Evolutionary conservation across 2,113 vertebrate species (phyloP), one percentile per base, ranked within the genome.

Genomic region (Leptobrachium leishanense): DNA sequence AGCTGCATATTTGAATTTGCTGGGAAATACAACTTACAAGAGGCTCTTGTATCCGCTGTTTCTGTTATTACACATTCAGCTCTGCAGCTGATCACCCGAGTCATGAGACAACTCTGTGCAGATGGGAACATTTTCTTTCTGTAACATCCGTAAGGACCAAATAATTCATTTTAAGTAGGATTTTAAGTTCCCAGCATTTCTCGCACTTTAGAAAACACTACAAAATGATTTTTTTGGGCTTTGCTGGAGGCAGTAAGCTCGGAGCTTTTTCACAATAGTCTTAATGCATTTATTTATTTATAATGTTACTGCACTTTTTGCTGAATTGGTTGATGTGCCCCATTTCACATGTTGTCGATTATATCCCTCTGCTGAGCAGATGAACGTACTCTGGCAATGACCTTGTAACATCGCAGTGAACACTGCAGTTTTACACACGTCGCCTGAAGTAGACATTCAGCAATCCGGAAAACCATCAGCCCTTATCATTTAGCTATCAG

Each of bases 271-370:
- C 15, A 64, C 62, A 43, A 69, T 69, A 2, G 13, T 43, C 42
- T 69, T 69, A 69, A 54, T 40, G 46, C 40, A 57, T 72, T 72
- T 69, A 5, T 67, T 67, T 68, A 43, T 69, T 46, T 69, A 11
- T 46, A 31, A 13, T 2, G 8, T 3, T 69, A 2, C 1, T 69
- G 43, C 46, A 13, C 13, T 20, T 43, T 69, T 69, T 69, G 68
- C 68, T 69, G 68, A 69, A 69, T 46, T 69, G 13, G 44, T 41
- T 46, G n/a, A n/a, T 20, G 42, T 69, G 43, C 42, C 40, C 43
- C 42, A 44, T 69, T 69, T 69, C 43, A 46, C 43, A 46, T 69
- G 44, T 69, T 69, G n/a, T 46, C 68, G 8, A 43, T 69, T 69
- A 69, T 43, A 69, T 46, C 68, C 68, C 15, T 69, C 10, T 69